Evolutionary conservation across 1,140 invertebrate genomes (phyloP).

Genomic region (Littorina saxatilis): DNA sequence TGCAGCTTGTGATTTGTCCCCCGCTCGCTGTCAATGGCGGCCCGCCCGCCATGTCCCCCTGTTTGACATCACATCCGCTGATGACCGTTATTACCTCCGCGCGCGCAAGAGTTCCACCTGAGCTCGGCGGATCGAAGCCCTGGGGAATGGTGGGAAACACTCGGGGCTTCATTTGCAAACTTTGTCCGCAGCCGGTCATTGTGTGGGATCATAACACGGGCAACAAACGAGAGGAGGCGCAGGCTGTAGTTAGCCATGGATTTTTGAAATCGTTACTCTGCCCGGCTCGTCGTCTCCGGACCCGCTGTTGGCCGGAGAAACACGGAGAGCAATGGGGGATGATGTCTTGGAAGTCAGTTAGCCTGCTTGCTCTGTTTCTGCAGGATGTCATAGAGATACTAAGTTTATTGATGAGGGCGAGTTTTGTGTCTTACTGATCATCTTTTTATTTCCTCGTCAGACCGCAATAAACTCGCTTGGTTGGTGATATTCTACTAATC

Average conservation of each 20-base stretch:
- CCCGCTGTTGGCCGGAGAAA: neutral
- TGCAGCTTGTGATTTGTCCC: slow-evolving; percentile 39
- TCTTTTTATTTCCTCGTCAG: too few relatives aligned
- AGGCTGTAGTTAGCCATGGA: slow-evolving; percentile 37
- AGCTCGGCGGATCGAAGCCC: slow-evolving; percentile 28
- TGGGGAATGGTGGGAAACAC: slow-evolving; percentile 28
- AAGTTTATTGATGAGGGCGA: too few relatives aligned
- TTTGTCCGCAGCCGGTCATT: slow-evolving; percentile 34
- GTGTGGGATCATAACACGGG: slow-evolving; percentile 30
- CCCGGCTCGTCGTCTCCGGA: neutral
- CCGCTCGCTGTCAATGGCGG: neutral
- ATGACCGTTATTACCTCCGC: slow-evolving; percentile 41
- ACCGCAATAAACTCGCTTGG: too few relatives aligned
- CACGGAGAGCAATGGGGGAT: neutral
- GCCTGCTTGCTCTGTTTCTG: too few relatives aligned
- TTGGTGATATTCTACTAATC: too few relatives aligned
- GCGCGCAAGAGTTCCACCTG: slow-evolving; percentile 36
- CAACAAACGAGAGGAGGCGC: slow-evolving; percentile 16
- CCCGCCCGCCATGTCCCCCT: slow-evolving; percentile 31
- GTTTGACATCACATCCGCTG: slow-evolving; percentile 42
- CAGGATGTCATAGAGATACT: too few relatives aligned
- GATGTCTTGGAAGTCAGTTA: neutral
- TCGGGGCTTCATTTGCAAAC: slow-evolving; percentile 37
- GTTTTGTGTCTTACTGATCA: too few relatives aligned
- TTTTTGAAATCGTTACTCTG: slow-evolving; percentile 36